Base-by-base conservation (phyloP, 2,113 vertebrate species). In the Anhinga rufa region DNA sequence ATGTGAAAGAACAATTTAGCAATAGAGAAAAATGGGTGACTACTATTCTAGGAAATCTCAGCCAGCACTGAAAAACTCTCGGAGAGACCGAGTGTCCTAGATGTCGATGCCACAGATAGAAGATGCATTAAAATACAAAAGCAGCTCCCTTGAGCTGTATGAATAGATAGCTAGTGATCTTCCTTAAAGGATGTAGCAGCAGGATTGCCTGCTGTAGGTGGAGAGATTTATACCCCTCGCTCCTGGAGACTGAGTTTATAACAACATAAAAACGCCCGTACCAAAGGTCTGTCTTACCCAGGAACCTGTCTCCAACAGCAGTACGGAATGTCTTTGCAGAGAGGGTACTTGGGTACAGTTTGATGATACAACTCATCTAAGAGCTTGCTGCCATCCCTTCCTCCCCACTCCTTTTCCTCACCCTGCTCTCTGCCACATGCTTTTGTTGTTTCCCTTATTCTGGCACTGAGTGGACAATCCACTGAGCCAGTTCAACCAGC, bases 101-200 rank as follows among this genome's bases (percentile, higher is more conserved):
- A 95, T 89, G 74, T 91, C 92, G 89, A 49, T 66, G 74, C 72
- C 81, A 55, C 65, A 71, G 90, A 52, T 12, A 66, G 92, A 82
- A 91, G 75, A 91, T 72, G 74, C 81, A 88, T 92, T 94, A 90
- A 96, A 94, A 96, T 92, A 96, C 65, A 89, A 92, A 95, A 96
- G 83, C 65, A 89, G n/a, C 83, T 90, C 86, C 72, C 93, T 68
- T 83, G 78, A 94, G 93, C 84, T 86, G 52, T 74, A 55, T 91
- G 54, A 86, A 80, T 81, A 96, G 84, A 15, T 54, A 84, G 52
- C 80, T 79, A 77, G 52, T 25, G 64, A 48, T 42, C 38, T 76
- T 60, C 34, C 55, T 49, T 58, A 92, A 65, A 90, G 83, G 75
- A 61, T 66, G 51, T 17, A 24, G 79, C 84, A 61, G 88, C 48